Evolutionary conservation across 2,113 vertebrate species (phyloP).

Genomic region (Notiomystis cincta): DNA sequence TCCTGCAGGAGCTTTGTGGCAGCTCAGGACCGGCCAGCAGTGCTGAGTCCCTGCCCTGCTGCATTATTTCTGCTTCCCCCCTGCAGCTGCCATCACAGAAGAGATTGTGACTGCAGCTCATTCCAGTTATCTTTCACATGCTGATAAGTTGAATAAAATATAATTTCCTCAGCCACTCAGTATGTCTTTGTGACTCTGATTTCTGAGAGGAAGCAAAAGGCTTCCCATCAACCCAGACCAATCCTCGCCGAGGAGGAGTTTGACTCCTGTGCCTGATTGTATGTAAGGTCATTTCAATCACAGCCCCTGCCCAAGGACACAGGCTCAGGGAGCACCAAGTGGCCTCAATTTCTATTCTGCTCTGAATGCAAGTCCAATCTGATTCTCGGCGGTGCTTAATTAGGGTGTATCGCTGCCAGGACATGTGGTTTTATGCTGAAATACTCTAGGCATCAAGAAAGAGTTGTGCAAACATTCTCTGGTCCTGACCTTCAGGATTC

Average conservation of each 20-base stretch:
- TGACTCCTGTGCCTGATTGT: not conserved
- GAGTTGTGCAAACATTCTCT: not conserved
- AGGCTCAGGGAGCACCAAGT: not conserved
- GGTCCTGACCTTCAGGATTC: not conserved
- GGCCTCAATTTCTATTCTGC: not conserved
- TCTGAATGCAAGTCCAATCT: not conserved
- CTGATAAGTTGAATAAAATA: constrained; percentile 39
- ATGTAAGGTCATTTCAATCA: constrained; percentile 15
- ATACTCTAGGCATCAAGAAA: not conserved
- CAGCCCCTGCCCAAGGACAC: not conserved
- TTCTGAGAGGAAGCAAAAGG: not conserved
- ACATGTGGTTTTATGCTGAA: not conserved
- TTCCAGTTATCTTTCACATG: constrained; percentile 16
- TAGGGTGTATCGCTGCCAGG: not conserved
- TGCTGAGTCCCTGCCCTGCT: accelerated
- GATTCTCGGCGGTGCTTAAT: not conserved
- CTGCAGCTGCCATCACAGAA: not conserved
- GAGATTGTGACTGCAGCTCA: not conserved
- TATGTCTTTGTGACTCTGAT: not conserved
- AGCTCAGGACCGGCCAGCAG: not conserved
- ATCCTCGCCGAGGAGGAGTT: not conserved
- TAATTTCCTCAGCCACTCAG: not conserved
- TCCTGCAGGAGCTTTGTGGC: not conserved
- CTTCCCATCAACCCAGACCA: not conserved
- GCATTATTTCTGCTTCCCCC: not conserved